phyloP scores from a whole-genome alignment of 2,888 invertebrate species.

The Erebia ligea region DNA sequence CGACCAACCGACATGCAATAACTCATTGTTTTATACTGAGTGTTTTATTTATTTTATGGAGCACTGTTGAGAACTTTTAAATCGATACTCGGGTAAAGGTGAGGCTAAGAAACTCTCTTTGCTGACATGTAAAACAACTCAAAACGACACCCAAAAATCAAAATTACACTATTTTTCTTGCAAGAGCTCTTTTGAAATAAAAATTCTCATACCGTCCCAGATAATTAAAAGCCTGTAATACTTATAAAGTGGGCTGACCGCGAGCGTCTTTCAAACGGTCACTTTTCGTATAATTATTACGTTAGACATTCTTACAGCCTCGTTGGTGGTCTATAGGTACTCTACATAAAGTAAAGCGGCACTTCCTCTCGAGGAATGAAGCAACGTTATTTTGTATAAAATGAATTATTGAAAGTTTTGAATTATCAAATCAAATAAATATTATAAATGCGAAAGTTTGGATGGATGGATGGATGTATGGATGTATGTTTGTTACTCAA shows the following conservation, averaged over 20 bases:
- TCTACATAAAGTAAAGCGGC: background rate
- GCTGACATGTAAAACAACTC: background rate
- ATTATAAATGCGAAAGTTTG: no score
- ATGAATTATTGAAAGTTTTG: background rate
- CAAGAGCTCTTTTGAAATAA: background rate
- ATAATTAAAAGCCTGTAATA: conserved; percentile 5
- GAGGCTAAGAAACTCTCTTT: background rate
- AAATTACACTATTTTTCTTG: background rate
- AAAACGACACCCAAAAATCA: background rate
- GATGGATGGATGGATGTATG: no score
- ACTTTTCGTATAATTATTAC: conserved; percentile 44
- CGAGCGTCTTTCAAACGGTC: conserved; percentile 32
- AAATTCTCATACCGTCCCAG: conserved; percentile 1
- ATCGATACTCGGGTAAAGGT: background rate
- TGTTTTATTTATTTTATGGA: background rate
- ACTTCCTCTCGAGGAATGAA: background rate
- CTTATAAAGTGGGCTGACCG: conserved; percentile 34
- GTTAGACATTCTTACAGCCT: conserved; percentile 36
- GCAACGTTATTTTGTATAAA: background rate
- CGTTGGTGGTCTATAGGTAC: conserved; percentile 45
- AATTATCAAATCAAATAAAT: no score
- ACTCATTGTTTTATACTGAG: background rate
- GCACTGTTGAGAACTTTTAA: background rate
- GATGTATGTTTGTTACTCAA: no score
- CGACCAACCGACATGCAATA: conserved; percentile 48